phyloP scores from a whole-genome alignment of 1,140 invertebrate genomes.

The Papilio helenus region DNA sequence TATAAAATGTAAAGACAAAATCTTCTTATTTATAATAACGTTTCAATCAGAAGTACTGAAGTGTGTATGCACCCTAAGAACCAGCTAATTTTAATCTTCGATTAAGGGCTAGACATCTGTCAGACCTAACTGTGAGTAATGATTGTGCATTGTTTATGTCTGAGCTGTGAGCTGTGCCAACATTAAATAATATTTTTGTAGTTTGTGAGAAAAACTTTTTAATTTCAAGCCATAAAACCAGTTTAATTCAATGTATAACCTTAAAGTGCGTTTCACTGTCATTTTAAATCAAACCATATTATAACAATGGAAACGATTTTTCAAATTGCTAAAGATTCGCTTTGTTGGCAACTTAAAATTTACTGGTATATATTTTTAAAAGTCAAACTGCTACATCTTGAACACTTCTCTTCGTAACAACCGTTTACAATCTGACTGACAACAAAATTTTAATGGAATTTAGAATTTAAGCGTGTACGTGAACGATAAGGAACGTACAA shows the following conservation, averaged over 20 bases:
- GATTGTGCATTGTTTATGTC: constrained; percentile 56
- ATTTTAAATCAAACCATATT: background rate
- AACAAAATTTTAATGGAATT: too few species aligned
- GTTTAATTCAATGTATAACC: background rate
- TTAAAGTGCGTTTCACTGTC: background rate
- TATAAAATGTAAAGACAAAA: background rate
- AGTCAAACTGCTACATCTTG: too few species aligned
- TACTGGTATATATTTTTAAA: too few species aligned
- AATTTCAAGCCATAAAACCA: background rate
- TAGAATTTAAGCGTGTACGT: too few species aligned
- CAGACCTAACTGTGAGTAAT: constrained; percentile 62
- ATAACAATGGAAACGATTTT: background rate
- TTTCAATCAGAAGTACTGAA: background rate
- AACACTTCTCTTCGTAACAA: too few species aligned
- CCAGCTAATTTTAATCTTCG: constrained; percentile 78
- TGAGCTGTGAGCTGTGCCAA: constrained; percentile 35
- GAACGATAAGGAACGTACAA: too few species aligned
- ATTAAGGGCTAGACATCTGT: constrained; percentile 71
- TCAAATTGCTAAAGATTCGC: background rate
- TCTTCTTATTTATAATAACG: background rate
- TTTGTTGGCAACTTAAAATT: background rate
- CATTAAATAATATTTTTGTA: background rate
- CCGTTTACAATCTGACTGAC: too few species aligned
- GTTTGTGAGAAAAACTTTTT: background rate
- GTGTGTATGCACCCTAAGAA: constrained; percentile 38